phyloP scores from a whole-genome alignment of 2,888 invertebrate genomes.

The Sinohyriopsis cumingii region DNA sequence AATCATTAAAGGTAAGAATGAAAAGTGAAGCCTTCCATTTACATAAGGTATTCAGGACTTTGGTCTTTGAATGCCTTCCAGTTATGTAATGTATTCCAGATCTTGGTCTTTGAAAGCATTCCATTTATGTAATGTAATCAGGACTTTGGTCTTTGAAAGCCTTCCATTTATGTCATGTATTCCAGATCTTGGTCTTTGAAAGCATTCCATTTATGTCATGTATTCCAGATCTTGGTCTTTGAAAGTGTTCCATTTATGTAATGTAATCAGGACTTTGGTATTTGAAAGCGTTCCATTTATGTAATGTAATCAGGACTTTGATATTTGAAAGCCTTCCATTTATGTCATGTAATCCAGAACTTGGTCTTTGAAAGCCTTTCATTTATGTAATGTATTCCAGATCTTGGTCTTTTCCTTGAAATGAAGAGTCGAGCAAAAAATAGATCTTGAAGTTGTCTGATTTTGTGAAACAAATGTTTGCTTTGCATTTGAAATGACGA shows the following conservation, averaged over 20 bases:
- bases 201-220: neutral
- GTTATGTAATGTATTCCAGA: neutral
- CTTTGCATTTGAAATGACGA: too few relatives aligned
- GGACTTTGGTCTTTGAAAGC: neutral
- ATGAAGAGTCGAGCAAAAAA: neutral
- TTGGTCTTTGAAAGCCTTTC: neutral
- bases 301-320: neutral
- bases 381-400: neutral
- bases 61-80: neutral
- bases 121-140: neutral
- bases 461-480: too few relatives aligned
- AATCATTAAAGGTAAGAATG: constrained; percentile 80
- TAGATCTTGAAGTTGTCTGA: too few relatives aligned
- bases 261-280: neutral
- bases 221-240: neutral
- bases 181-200: neutral
- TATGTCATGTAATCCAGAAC: neutral
- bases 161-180: neutral
- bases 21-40: neutral
- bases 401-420: neutral
- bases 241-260: neutral
- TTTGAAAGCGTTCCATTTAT: neutral
- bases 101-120: neutral
- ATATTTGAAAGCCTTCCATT: neutral
- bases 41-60: neutral